These are phyloP conservation scores for Zeus faber DNA, from an alignment of 2,113 vertebrate species.

Conservation along the genomic window DNA sequence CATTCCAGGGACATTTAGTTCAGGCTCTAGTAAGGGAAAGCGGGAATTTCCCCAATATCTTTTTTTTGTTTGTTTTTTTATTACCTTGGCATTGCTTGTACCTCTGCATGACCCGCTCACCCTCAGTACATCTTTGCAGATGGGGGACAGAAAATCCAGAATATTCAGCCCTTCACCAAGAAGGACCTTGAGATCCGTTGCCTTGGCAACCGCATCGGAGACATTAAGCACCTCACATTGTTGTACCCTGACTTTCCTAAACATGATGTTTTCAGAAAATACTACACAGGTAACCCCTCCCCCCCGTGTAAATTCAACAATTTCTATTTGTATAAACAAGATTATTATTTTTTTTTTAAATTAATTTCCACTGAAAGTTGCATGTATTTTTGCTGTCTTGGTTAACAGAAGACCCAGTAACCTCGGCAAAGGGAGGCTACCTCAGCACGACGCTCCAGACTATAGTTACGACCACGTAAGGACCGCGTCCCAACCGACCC, in stretches of 20 bases:
- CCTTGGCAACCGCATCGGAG: conserved; percentile 87
- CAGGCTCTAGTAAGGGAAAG: no score
- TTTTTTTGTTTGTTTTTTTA: neutral
- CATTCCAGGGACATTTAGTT: no score
- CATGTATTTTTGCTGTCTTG: conserved; percentile 7
- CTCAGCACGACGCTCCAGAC: conserved; percentile 58
- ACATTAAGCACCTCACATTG: conserved; percentile 81
- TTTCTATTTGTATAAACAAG: neutral
- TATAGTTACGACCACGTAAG: conserved; percentile 57
- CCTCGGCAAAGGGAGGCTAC: conserved; percentile 30
- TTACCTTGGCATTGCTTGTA: no score
- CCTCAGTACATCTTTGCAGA: conserved; percentile 34
- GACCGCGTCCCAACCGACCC: neutral
- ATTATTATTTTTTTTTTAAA: neutral
- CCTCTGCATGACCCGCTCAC: neutral
- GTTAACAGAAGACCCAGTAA: conserved; percentile 36
- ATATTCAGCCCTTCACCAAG: conserved; percentile 93
- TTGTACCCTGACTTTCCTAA: conserved; percentile 85
- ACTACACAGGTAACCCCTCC: conserved; percentile 81
- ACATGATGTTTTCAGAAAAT: conserved; percentile 84
- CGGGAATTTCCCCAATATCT: neutral
- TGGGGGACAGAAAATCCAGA: conserved; percentile 87
- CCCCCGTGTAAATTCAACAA: neutral
- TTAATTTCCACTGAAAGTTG: neutral
- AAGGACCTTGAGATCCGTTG: conserved; percentile 89